phyloP scores from a whole-genome alignment of 2,113 vertebrate species.

The Panthera leo region DNA sequence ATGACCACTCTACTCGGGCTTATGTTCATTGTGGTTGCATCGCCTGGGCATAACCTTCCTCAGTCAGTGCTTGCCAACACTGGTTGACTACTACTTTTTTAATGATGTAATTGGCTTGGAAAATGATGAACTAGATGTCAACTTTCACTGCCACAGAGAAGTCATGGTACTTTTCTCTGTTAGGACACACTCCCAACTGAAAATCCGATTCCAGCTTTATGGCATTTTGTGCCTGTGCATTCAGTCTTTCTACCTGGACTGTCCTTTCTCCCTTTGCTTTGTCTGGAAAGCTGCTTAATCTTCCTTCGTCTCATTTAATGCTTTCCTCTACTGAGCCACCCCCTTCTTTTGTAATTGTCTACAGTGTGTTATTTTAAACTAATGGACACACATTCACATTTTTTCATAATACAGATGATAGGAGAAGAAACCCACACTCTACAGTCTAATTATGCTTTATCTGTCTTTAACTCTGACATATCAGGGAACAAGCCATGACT shows the following conservation, averaged over 20 bases:
- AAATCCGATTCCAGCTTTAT: background rate
- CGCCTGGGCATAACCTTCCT: background rate
- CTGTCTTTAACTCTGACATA: background rate
- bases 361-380: background rate
- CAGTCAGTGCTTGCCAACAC: background rate
- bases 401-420: background rate
- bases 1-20: background rate
- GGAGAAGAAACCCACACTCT: background rate
- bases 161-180: background rate
- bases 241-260: background rate
- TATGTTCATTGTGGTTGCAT: background rate
- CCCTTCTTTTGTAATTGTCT: background rate
- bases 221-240: background rate
- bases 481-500: background rate
- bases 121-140: constrained; percentile 6
- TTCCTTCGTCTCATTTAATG: background rate
- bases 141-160: background rate
- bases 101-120: background rate
- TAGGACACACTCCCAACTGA: background rate
- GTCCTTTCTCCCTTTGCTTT: background rate
- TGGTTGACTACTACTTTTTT: background rate
- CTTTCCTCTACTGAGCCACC: background rate
- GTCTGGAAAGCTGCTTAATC: background rate
- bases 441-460: background rate
- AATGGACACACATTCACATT: background rate